Evolutionary conservation across 2,888 invertebrate species (phyloP).

Genomic region (Diaperis boleti): DNA sequence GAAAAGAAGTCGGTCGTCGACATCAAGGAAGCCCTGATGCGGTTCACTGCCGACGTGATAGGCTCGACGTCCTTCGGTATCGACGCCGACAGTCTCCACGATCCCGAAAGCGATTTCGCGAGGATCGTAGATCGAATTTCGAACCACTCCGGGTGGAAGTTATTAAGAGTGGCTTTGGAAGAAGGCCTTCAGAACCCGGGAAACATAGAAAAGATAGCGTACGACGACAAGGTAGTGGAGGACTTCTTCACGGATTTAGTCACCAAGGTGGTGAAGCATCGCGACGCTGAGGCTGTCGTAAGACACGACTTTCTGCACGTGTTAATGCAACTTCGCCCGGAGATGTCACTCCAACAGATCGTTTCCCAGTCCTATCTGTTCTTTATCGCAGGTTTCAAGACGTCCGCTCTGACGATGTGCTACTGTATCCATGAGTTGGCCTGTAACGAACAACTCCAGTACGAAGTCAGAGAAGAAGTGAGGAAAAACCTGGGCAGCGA

Average conservation of each 20-base stretch:
- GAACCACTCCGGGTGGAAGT: constrained; percentile 11
- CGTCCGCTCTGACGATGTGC: constrained; percentile 70
- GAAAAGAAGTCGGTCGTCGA: constrained; percentile 16
- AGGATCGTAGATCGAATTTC: constrained; percentile 33
- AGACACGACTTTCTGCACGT: constrained; percentile 70
- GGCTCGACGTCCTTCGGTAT: constrained; percentile 44
- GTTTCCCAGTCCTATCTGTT: constrained; percentile 71
- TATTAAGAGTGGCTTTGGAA: constrained; percentile 27
- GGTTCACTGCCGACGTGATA: constrained; percentile 43
- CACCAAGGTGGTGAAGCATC: constrained; percentile 63
- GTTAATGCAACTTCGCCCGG: constrained; percentile 64
- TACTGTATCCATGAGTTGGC: constrained; percentile 70
- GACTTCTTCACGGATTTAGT: constrained; percentile 55
- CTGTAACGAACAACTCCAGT: constrained; percentile 62
- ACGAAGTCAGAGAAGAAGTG: constrained; percentile 64
- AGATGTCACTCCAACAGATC: constrained; percentile 49
- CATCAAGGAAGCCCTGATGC: constrained; percentile 27
- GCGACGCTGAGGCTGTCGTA: constrained; percentile 64
- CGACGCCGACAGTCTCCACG: constrained; percentile 38
- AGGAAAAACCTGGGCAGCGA: constrained; percentile 54
- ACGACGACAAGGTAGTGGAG: constrained; percentile 26
- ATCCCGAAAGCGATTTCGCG: constrained; percentile 36
- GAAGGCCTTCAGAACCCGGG: constrained; percentile 39
- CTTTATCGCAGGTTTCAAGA: constrained; percentile 73
- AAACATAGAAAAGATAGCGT: constrained; percentile 31